A percentile compares a stretch with the other conserved stretches of the same genome.
phyloP scores from a whole-genome alignment of 2,113 vertebrate genomes.

The Passer domesticus region DNA sequence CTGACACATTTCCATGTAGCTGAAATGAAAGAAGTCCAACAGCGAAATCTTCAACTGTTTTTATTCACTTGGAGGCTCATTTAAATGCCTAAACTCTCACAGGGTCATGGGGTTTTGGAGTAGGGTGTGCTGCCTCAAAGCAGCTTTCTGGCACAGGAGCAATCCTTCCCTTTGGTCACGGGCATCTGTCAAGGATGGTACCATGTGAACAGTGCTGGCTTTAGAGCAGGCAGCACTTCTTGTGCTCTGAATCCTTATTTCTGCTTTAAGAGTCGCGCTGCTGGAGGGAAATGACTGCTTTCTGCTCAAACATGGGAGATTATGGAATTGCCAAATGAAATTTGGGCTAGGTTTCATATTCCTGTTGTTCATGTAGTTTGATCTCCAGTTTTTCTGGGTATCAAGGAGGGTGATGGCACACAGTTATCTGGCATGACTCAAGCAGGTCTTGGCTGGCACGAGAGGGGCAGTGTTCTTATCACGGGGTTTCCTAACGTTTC shows the following conservation, averaged over 20 bases:
- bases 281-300: neutral
- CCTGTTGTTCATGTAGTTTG: neutral
- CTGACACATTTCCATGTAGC: neutral
- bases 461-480: neutral
- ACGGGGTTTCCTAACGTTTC: neutral
- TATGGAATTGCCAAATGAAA: neutral
- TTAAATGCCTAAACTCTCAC: neutral
- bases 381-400: neutral
- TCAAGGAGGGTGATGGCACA: neutral
- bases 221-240: neutral
- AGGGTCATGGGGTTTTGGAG: fast-evolving
- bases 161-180: neutral
- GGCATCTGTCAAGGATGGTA: neutral
- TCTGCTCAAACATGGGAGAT: neutral
- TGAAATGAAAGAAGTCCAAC: neutral
- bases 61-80: neutral
- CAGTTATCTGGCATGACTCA: neutral
- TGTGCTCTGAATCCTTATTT: neutral
- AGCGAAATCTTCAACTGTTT: neutral
- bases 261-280: neutral
- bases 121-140: neutral
- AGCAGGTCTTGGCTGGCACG: neutral
- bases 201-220: neutral
- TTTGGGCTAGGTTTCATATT: neutral
- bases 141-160: neutral